These are phyloP conservation scores for Opisthograptis luteolata DNA, from an alignment of 2,888 invertebrate genomes.

Conservation along the genomic window DNA sequence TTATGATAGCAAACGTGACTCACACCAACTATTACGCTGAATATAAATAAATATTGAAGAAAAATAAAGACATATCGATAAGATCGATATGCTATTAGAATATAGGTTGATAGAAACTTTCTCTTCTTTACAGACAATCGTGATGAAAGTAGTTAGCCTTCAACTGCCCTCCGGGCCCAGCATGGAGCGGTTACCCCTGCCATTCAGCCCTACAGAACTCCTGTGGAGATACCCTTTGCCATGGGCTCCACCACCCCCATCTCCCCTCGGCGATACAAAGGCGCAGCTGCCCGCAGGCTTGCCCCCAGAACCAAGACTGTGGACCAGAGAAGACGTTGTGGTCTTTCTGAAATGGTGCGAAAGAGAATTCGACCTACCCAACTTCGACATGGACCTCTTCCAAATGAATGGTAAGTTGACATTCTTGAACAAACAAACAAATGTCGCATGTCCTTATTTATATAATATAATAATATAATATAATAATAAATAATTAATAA, in stretches of 20 bases:
- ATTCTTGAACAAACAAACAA: background rate
- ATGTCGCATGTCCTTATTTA: too few species aligned
- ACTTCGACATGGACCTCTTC: slow-evolving; percentile 96
- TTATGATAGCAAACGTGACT: slow-evolving; percentile 15
- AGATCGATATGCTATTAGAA: background rate
- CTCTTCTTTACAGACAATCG: slow-evolving; percentile 64
- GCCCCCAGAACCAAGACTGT: slow-evolving; percentile 94
- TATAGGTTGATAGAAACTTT: background rate
- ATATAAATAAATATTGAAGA: slow-evolving; percentile 16
- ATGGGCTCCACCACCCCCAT: slow-evolving; percentile 87
- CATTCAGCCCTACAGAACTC: slow-evolving; percentile 92
- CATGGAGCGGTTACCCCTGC: slow-evolving; percentile 91
- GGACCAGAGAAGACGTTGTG: slow-evolving; percentile 95
- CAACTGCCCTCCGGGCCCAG: slow-evolving; percentile 88
- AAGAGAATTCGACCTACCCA: slow-evolving; percentile 95
- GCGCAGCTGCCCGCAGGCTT: slow-evolving; percentile 93
- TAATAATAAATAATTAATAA: too few species aligned
- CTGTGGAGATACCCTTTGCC: slow-evolving; percentile 94
- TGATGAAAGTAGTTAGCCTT: slow-evolving; percentile 88
- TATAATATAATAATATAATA: too few species aligned
- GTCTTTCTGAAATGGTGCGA: slow-evolving; percentile 96
- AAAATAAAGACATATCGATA: slow-evolving; percentile 10
- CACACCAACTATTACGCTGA: slow-evolving; percentile 12
- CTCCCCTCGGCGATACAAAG: slow-evolving; percentile 92
- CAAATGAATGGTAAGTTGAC: slow-evolving; percentile 94